These are phyloP conservation scores for Xiphias gladius DNA, from an alignment of 2,113 vertebrate species.

Conservation along the genomic window DNA sequence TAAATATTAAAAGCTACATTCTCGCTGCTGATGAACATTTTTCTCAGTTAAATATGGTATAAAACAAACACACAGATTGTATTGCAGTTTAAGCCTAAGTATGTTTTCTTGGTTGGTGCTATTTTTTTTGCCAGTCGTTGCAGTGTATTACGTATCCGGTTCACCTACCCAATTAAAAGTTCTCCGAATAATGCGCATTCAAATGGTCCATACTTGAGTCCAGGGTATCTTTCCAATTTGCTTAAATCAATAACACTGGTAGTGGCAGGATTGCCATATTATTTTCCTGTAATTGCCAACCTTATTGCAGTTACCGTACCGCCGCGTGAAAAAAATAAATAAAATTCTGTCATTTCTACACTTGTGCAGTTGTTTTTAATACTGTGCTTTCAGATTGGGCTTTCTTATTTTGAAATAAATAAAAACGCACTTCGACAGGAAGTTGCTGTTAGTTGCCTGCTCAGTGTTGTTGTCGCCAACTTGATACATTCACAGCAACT, in stretches of 20 bases:
- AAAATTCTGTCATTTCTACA: too few species aligned
- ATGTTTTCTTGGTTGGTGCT: not conserved
- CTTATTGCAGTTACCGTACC: not conserved
- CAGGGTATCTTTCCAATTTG: not conserved
- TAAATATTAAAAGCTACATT: not conserved
- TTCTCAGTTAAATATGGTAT: accelerated
- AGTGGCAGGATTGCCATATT: not conserved
- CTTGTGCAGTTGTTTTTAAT: not conserved
- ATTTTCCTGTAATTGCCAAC: not conserved
- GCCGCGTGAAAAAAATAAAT: not conserved
- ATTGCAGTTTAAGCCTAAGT: not conserved
- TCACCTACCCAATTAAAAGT: conserved; percentile 41
- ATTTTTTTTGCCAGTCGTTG: not conserved
- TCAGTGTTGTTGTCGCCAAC: not conserved
- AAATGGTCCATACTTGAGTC: not conserved
- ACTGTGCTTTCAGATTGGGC: too few species aligned
- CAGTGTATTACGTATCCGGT: conserved; percentile 23
- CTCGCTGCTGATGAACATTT: not conserved
- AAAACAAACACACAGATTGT: too few species aligned
- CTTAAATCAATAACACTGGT: not conserved
- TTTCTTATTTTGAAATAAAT: conserved; percentile 63
- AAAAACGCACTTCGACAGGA: conserved; percentile 3
- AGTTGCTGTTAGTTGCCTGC: not conserved
- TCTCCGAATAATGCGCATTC: too few species aligned
- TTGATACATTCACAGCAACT: conserved; percentile 49